A percentile compares a stretch with the other conserved stretches of the same genome.
These are phyloP conservation scores for Aquatica leii DNA, from an alignment of 2,888 invertebrate species.

Conservation along the genomic window DNA sequence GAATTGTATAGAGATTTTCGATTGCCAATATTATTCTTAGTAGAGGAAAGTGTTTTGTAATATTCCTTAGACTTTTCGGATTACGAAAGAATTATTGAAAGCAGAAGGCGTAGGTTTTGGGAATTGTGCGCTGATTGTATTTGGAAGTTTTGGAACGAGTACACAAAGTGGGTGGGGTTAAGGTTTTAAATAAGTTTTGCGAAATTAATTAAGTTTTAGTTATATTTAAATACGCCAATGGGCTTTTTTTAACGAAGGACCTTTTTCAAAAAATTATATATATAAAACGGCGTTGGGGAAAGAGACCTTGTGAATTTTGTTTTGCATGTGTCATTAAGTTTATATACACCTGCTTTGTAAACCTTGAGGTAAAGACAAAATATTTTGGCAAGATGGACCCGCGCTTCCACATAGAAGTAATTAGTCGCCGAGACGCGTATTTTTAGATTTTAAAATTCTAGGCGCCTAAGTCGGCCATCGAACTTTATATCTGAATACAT, in stretches of 20 bases:
- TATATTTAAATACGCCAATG: too few species aligned
- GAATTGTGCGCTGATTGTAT: too few species aligned
- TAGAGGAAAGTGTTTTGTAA: too few species aligned
- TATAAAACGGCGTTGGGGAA: slow-evolving; percentile 14
- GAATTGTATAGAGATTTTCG: too few species aligned
- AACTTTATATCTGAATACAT: slow-evolving; percentile 55
- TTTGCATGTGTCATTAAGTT: slow-evolving; percentile 28
- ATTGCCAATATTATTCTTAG: too few species aligned
- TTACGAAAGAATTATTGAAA: too few species aligned
- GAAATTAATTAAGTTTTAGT: too few species aligned
- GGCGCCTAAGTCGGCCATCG: slow-evolving; percentile 60
- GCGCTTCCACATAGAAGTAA: slow-evolving; percentile 59
- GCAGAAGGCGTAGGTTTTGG: too few species aligned
- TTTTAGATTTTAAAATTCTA: slow-evolving; percentile 61
- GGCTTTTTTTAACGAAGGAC: slow-evolving; percentile 8
- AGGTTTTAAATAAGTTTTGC: too few species aligned
- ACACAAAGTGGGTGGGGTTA: too few species aligned
- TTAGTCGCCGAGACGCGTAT: slow-evolving; percentile 59
- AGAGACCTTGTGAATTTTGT: slow-evolving; percentile 30
- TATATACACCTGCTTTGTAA: slow-evolving; percentile 39
- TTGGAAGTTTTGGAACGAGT: too few species aligned
- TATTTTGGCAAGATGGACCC: slow-evolving; percentile 57
- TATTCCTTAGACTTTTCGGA: too few species aligned
- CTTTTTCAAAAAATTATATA: slow-evolving; percentile 14
- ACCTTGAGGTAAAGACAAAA: slow-evolving; percentile 47